These are phyloP conservation scores for Lindbergichthys nudifrons DNA, from an alignment of 2,797 vertebrate species.

Conservation along the genomic window DNA sequence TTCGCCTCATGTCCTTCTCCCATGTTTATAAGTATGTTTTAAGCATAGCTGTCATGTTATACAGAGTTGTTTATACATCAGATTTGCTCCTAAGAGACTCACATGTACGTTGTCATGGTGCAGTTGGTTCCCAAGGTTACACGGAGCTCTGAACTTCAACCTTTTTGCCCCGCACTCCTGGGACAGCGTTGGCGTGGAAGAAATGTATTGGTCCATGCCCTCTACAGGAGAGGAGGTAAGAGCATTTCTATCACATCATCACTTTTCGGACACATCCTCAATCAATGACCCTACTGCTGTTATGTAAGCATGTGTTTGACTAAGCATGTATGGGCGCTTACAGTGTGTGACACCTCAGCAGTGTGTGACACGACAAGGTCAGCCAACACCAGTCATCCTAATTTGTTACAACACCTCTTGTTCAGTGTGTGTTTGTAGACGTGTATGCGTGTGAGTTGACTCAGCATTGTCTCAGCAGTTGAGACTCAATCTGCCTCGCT, in stretches of 20 bases:
- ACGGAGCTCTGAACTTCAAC: conserved; percentile 36
- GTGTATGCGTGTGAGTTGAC: conserved; percentile 44
- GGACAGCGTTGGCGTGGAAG: conserved; percentile 1
- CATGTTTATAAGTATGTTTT: background rate
- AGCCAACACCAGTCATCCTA: conserved; percentile 26
- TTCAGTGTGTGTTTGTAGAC: conserved; percentile 3
- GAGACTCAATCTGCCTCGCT: conserved; percentile 52
- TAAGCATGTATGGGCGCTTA: conserved; percentile 6
- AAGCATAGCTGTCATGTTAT: background rate
- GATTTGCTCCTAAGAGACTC: conserved; percentile 31
- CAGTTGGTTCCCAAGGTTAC: conserved; percentile 25
- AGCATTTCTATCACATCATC: conserved; percentile 52
- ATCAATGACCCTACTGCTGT: conserved; percentile 37
- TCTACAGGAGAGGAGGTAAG: conserved; percentile 35
- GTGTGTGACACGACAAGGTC: conserved; percentile 45
- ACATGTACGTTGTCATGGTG: conserved; percentile 39
- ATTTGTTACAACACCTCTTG: conserved; percentile 26
- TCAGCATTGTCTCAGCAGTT: conserved; percentile 65
- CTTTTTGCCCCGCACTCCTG: conserved; percentile 9
- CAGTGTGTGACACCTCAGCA: conserved; percentile 18
- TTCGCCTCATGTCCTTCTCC: background rate
- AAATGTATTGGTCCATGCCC: conserved; percentile 16
- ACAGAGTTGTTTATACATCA: background rate
- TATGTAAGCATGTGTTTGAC: conserved; percentile 33
- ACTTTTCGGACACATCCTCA: conserved; percentile 44